Conservation (phyloP, 2,113 vertebrate genomes). For the Mola mola region DNA sequence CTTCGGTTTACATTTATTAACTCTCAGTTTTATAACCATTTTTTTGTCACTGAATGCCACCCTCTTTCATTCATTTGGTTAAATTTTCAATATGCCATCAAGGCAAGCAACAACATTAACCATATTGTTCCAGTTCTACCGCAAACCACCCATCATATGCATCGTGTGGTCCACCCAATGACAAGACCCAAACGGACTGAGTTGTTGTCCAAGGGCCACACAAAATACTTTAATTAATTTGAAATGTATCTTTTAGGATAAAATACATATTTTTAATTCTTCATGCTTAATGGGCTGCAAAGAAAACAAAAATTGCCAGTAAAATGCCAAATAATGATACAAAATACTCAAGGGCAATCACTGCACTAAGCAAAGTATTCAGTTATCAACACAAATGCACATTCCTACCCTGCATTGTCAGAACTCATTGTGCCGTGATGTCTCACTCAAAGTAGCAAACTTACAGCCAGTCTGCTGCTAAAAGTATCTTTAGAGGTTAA, state of each 20-base stretch:
- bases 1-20: no score
- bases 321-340: background rate
- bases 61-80: no score
- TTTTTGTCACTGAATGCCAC: no score
- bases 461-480: background rate
- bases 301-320: background rate
- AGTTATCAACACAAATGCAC: background rate
- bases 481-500: background rate
- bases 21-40: no score
- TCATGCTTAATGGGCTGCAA: no score
- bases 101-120: no score
- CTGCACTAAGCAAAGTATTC: no score
- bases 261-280: background rate
- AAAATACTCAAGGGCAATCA: background rate
- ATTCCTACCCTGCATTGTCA: background rate
- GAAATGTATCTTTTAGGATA: background rate
- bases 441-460: conserved; percentile 4
- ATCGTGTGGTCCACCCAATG: background rate
- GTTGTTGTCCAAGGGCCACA: background rate
- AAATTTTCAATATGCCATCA: no score
- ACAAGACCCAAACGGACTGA: background rate
- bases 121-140: no score
- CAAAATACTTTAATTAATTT: background rate
- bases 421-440: background rate
- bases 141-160: no score